These are phyloP conservation scores for Neotoma lepida DNA, from an alignment of 2,113 vertebrate species.

Conservation along the genomic window DNA sequence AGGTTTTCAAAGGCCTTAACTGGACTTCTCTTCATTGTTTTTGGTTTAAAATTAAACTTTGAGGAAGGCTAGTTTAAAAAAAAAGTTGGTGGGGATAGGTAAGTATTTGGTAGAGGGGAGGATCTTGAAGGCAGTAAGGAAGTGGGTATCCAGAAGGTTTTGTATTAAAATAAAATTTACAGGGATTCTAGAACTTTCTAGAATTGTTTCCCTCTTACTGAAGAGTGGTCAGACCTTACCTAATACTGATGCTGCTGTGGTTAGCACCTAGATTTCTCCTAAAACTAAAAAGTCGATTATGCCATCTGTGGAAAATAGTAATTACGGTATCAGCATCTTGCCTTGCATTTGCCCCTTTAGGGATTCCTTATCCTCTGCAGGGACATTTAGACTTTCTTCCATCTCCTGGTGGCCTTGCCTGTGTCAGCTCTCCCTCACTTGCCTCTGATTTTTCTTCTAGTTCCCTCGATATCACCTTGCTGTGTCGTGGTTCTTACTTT, in stretches of 20 bases:
- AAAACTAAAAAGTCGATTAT: neutral
- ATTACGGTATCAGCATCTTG: neutral
- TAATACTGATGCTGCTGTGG: neutral
- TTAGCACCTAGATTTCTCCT: neutral
- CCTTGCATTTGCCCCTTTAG: neutral
- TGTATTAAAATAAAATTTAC: constrained; percentile 16
- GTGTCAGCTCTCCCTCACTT: neutral
- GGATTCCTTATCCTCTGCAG: neutral
- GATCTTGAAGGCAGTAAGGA: neutral
- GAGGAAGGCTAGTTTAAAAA: neutral
- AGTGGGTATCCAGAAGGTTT: neutral
- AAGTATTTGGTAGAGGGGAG: constrained; percentile 1
- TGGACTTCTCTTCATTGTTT: neutral
- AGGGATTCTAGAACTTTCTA: neutral
- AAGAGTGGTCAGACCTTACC: neutral
- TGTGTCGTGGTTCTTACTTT: neutral
- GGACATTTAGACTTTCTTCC: neutral
- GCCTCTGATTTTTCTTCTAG: neutral
- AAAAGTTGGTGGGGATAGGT: neutral
- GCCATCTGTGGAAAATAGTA: neutral
- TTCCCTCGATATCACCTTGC: neutral
- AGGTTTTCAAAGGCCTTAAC: neutral
- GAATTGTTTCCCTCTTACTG: neutral
- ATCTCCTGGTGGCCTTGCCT: neutral
- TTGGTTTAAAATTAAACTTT: constrained; percentile 1